A percentile compares a stretch with the other conserved stretches of the same genome.
phyloP scores from a whole-genome alignment of 2,888 invertebrate species.

The Calliphora vomitoria region DNA sequence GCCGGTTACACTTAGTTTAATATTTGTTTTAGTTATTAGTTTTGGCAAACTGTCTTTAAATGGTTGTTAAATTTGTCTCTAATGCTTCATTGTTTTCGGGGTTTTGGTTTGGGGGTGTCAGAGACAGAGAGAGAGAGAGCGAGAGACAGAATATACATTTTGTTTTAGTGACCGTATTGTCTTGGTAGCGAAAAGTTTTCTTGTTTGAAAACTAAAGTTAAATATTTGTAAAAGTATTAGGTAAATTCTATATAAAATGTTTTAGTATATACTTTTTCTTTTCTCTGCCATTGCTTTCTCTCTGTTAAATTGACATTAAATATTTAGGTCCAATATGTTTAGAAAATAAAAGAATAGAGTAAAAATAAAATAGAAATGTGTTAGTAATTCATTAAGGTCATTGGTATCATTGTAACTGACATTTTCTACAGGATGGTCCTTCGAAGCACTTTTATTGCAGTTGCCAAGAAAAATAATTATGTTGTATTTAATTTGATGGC shows the following conservation, averaged over 20 bases:
- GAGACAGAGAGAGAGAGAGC: background rate
- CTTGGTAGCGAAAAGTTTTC: constrained; percentile 36
- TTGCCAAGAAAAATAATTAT: background rate
- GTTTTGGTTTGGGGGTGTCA: background rate
- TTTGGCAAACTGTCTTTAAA: constrained; percentile 63
- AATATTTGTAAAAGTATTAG: constrained; percentile 65
- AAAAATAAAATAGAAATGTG: constrained; percentile 1
- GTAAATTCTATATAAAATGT: constrained; percentile 48
- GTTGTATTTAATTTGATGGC: constrained; percentile 19
- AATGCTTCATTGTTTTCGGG: constrained; percentile 12
- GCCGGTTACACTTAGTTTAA: constrained; percentile 57
- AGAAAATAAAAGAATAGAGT: background rate
- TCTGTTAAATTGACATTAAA: constrained; percentile 55
- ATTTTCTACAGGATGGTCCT: background rate
- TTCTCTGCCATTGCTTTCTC: constrained; percentile 4
- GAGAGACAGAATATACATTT: background rate
- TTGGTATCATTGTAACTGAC: constrained; percentile 19
- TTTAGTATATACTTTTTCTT: constrained; percentile 20
- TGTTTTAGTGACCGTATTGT: constrained; percentile 44
- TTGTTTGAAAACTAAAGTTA: constrained; percentile 42
- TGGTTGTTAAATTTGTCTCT: constrained; percentile 64
- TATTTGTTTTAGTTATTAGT: constrained; percentile 70
- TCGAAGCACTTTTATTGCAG: constrained; percentile 18
- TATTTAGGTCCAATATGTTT: constrained; percentile 22
- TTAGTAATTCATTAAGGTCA: constrained; percentile 31